These are phyloP conservation scores for Phalacrocorax brasilianus DNA, from an alignment of 2,113 vertebrate species.

Conservation along the genomic window DNA sequence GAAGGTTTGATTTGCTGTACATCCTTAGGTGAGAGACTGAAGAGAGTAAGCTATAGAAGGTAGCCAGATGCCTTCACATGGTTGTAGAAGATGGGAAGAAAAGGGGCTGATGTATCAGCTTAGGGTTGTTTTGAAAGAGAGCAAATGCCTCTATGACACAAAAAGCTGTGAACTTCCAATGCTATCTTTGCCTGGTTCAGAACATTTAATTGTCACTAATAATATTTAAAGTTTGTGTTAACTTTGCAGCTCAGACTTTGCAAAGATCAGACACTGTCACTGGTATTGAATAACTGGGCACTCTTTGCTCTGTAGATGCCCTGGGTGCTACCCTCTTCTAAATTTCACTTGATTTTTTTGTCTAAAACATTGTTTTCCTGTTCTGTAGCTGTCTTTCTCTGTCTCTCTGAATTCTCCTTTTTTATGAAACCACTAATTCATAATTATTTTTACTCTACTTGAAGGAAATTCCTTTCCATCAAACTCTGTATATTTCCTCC, in stretches of 20 bases:
- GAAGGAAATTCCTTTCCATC: not conserved
- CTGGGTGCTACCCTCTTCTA: not conserved
- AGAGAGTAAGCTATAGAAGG: not conserved
- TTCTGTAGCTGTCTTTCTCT: not conserved
- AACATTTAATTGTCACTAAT: not conserved
- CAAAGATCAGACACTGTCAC: not conserved
- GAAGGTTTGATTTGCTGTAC: not conserved
- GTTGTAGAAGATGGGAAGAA: not conserved
- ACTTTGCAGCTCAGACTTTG: not conserved
- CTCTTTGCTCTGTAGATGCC: not conserved
- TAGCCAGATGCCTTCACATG: not conserved
- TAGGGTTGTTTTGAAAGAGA: not conserved
- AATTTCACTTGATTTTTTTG: not conserved
- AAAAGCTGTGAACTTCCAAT: fast-evolving
- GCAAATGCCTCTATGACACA: not conserved
- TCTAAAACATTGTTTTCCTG: not conserved
- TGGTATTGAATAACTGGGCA: not conserved
- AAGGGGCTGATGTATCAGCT: not conserved
- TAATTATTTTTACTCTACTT: not conserved
- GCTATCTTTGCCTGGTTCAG: not conserved
- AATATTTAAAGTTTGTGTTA: not conserved
- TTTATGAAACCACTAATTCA: not conserved
- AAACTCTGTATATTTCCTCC: not conserved
- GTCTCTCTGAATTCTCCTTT: not conserved
- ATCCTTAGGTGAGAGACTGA: not conserved